Conservation (phyloP, 2,888 invertebrate species). For the Eupithecia insigniata region DNA sequence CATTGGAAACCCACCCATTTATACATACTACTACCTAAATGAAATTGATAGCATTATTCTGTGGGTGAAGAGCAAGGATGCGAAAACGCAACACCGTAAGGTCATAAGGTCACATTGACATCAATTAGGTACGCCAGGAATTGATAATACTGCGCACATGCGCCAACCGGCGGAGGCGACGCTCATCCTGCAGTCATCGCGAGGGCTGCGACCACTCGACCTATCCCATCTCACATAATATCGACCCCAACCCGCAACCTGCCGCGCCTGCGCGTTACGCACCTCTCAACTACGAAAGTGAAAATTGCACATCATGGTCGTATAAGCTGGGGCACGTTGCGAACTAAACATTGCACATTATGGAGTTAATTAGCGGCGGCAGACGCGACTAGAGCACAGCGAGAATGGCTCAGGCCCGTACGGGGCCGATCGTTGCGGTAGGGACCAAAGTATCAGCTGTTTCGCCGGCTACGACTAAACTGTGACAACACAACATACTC, state of each 20-base stretch:
- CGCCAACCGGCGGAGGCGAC: conserved; percentile 50
- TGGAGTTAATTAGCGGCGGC: conserved; percentile 52
- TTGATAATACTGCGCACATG: conserved; percentile 70
- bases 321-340: conserved; percentile 56
- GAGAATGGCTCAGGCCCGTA: conserved; percentile 69
- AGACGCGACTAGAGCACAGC: conserved; percentile 60
- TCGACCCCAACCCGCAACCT: conserved; percentile 64
- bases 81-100: conserved; percentile 43
- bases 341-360: conserved; percentile 49
- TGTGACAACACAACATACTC: conserved; percentile 65
- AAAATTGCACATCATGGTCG: conserved; percentile 78
- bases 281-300: conserved; percentile 72
- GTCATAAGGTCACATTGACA: conserved; percentile 53
- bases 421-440: conserved; percentile 65
- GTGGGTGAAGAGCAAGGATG: conserved; percentile 26
- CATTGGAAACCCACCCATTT: no score
- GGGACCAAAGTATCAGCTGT: conserved; percentile 70
- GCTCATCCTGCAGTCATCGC: conserved; percentile 45
- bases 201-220: conserved; percentile 48
- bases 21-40: no score
- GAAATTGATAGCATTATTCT: conserved; percentile 23
- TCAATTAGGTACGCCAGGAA: conserved; percentile 37
- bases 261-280: conserved; percentile 72
- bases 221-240: conserved; percentile 58
- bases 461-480: conserved; percentile 62